Evolutionary conservation across 2,113 vertebrate species (phyloP), one percentile per base, ranked within the genome.

Genomic region (Xerus inauris): DNA sequence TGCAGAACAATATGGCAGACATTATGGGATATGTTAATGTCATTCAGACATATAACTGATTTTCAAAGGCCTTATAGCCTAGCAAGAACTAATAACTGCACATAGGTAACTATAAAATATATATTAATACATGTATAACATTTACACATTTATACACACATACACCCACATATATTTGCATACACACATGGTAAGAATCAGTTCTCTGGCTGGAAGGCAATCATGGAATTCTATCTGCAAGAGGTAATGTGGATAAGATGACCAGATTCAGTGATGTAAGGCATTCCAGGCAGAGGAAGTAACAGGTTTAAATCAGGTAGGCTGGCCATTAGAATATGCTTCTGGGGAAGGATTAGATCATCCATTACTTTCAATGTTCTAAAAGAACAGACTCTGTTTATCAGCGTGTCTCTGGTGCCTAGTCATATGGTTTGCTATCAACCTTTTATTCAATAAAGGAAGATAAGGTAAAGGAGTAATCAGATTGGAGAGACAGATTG

Each of bases 401-500:
- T 93, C 40, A 16, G 3, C 35, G 30, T 32, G 73, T 71, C 32
- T 81, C 87, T 77, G 49, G 32, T 82, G 10, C 12, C 24, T 69
- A 11, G 51, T 59, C 72, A 69, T 45, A 45, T 65, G 79, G 51
- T 79, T 49, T 32, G 1, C 59, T 91, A 86, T 73, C 72, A 90
- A 57, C 92, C 32, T 71, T 24, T 79, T 72, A 87, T 77, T 84
- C 90, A 96, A 82, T 86, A 76, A 96, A 96, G 89, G 19, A 40
- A 92, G 28, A 38, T 42, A 45, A 0, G 40, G 16, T 65, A 92
- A 83, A 42, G 64, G 81, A 96, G 47, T 71, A 93, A 82, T 73
- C 79, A n/a, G 32, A 81, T 77, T 67, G n/a, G 40, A 88, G 92
- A 91, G 57, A 83, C 5, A 83, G n/a, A 85, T 49, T 57, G 12